Evolutionary conservation across 2,797 vertebrate genomes (phyloP).

Genomic region (Fratercula arctica): DNA sequence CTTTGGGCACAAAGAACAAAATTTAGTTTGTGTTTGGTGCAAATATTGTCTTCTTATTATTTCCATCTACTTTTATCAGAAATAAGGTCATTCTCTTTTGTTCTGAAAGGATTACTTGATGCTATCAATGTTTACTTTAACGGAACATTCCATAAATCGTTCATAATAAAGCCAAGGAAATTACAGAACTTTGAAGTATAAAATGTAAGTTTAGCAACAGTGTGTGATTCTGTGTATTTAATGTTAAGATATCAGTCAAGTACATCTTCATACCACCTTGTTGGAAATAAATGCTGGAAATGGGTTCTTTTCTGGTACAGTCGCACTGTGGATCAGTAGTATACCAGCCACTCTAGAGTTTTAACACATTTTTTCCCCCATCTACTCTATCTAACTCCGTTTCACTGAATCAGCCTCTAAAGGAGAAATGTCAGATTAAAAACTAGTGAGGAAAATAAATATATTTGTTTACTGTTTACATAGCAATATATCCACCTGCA

Average conservation of each 20-base stretch:
- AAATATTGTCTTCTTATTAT: neutral
- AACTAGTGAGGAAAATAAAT: constrained; percentile 39
- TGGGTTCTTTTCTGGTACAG: neutral
- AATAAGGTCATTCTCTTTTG: neutral
- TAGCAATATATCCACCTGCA: constrained; percentile 17
- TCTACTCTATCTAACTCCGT: neutral
- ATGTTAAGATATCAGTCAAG: constrained; percentile 41
- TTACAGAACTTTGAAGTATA: constrained; percentile 61
- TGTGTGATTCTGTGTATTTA: neutral
- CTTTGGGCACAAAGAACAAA: neutral
- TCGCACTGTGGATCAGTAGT: neutral
- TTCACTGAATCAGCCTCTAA: constrained; percentile 30
- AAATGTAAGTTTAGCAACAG: constrained; percentile 33
- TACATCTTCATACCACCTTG: constrained; percentile 40
- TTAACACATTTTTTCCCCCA: neutral
- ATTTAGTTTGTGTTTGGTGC: neutral
- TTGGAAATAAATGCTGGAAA: constrained; percentile 57
- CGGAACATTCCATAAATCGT: constrained; percentile 45
- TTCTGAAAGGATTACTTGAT: constrained; percentile 41
- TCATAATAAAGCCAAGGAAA: constrained; percentile 58
- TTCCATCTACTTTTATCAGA: constrained; percentile 17
- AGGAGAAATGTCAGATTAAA: constrained; percentile 56
- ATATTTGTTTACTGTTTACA: constrained; percentile 32
- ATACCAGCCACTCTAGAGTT: neutral
- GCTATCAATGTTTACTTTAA: constrained; percentile 45